These are phyloP conservation scores for Ondatra zibethicus DNA, from an alignment of 2,113 vertebrate species.

Conservation along the genomic window DNA sequence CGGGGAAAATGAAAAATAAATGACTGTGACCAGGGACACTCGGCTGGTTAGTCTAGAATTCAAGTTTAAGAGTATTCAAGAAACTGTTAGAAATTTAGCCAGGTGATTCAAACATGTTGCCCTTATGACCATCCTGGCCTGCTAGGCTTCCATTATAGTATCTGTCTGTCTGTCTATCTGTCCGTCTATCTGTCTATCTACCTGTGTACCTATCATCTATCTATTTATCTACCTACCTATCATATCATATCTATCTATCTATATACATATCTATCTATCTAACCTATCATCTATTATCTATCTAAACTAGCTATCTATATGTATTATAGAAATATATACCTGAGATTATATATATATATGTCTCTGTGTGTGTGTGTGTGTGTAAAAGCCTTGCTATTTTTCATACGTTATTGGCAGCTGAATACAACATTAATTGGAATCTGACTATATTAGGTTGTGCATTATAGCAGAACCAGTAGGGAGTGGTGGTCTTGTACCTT, in stretches of 20 bases:
- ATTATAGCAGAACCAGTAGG: not conserved
- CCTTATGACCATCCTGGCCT: not conserved
- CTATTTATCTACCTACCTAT: no score
- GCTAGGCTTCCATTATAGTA: not conserved
- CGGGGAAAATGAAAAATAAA: not conserved
- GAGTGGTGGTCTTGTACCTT: not conserved
- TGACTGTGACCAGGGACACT: not conserved
- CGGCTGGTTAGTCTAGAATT: not conserved
- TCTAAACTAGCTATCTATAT: not conserved
- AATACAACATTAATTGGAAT: constrained; percentile 22
- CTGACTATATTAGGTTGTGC: not conserved
- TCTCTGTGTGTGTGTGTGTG: not conserved
- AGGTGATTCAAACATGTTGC: not conserved
- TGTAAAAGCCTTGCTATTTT: not conserved
- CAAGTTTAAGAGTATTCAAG: not conserved
- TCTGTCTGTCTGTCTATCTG: not conserved
- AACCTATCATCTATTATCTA: not conserved
- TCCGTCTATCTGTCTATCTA: no score
- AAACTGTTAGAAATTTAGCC: not conserved
- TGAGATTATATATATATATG: not conserved
- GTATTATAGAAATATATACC: not conserved
- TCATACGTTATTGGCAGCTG: not conserved
- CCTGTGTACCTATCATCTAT: no score
- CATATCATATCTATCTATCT: no score
- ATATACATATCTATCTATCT: not conserved